Percentiles rank a stretch among this genome's conserved stretches.
These are phyloP conservation scores for Steatocranus sp. DNA, from an alignment of 2,797 vertebrate species.

Conservation along the genomic window DNA sequence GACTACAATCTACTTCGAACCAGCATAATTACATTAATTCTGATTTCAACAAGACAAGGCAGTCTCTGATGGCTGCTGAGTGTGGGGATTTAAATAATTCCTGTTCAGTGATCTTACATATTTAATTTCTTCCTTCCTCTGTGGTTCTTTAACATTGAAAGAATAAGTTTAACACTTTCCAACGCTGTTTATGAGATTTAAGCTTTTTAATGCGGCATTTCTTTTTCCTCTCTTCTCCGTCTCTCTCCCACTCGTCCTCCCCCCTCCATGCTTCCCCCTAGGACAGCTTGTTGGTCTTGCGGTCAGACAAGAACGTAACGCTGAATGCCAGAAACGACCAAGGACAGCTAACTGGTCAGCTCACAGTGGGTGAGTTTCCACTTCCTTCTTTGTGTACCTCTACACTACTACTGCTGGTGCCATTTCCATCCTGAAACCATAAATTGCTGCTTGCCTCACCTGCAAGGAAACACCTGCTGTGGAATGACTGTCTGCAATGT, in stretches of 20 bases:
- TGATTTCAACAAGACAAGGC: background rate
- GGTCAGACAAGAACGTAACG: constrained; percentile 90
- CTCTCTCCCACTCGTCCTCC: background rate
- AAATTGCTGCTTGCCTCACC: background rate
- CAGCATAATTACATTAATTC: background rate
- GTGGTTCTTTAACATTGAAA: background rate
- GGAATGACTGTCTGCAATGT: background rate
- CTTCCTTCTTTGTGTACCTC: background rate
- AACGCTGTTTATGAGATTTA: background rate
- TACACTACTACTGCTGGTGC: background rate
- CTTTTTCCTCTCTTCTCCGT: background rate
- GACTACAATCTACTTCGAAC: background rate
- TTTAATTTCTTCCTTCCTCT: background rate
- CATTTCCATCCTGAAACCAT: background rate
- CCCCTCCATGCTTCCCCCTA: constrained; percentile 65
- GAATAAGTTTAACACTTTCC: background rate
- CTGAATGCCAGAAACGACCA: constrained; percentile 88
- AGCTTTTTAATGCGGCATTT: background rate
- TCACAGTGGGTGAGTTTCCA: constrained; percentile 87
- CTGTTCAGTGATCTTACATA: background rate
- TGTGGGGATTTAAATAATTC: background rate
- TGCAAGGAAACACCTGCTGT: background rate
- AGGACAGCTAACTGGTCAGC: constrained; percentile 90
- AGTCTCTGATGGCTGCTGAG: background rate
- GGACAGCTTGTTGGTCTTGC: constrained; percentile 88